These are phyloP conservation scores for Melinaea marsaeus DNA, from an alignment of 2,888 invertebrate species.

Conservation along the genomic window DNA sequence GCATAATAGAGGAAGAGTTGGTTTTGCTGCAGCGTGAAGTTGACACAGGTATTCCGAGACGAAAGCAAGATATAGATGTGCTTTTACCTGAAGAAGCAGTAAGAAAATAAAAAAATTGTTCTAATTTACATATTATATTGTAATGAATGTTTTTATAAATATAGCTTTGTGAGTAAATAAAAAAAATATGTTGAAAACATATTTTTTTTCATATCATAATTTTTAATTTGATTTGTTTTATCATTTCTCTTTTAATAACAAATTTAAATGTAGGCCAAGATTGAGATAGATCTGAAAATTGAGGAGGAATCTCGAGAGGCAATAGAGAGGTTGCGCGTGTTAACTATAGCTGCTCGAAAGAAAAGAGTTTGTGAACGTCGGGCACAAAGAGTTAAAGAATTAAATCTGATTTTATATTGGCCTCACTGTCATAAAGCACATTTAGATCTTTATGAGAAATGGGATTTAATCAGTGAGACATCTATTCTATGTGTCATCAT, in stretches of 20 bases:
- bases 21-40: conserved; percentile 38
- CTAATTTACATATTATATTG: neutral
- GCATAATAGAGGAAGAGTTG: conserved; percentile 61
- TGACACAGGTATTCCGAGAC: conserved; percentile 41
- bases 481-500: too few species aligned
- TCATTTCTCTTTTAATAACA: neutral
- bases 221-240: neutral
- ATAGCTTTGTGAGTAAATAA: too few species aligned
- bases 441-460: conserved; percentile 64
- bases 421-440: conserved; percentile 68
- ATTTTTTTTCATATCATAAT: too few species aligned
- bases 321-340: conserved; percentile 46
- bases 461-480: too few species aligned
- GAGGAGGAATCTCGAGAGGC: conserved; percentile 50
- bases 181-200: too few species aligned
- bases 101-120: conserved; percentile 23
- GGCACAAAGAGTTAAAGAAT: conserved; percentile 32
- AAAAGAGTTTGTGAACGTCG: conserved; percentile 57
- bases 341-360: conserved; percentile 64
- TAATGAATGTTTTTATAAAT: too few species aligned
- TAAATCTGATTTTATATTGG: conserved; percentile 69
- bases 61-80: conserved; percentile 50
- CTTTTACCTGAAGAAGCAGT: conserved; percentile 73
- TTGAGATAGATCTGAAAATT: conserved; percentile 44
- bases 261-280: conserved; percentile 44